Base-by-base conservation (phyloP, 2,888 invertebrate genomes). In the Liopterus haemorrhoidalis region DNA sequence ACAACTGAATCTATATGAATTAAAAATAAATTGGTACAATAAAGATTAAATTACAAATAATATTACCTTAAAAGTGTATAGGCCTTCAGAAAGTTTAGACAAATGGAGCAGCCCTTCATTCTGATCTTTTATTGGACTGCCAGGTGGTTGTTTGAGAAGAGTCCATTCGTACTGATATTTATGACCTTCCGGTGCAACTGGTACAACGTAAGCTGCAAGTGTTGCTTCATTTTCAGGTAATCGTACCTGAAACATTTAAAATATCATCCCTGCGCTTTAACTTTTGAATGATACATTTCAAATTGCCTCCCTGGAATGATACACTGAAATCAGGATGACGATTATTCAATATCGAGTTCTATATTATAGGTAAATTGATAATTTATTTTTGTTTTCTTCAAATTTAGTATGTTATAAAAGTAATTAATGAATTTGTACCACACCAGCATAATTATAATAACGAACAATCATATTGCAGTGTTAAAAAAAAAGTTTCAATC, bases 121-220 rank as follows among this genome's bases (percentile, higher is more conserved):
- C 65, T 90, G 88, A 62, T 82, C 81, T 48, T 85, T 83, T 70
- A 88, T 84, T 64, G 76, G 74, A 53, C 76, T 71, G n/a, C 83
- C 85, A 53, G 83, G 83, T 0, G 92, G 92, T 61, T 89, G 86
- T 46, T 84, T 82, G 46, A 92, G 75, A 20, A 93, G 72, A 12
- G 82, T 85, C 94, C 94, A 95, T 18, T 84, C 82, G 67, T 90
- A 94, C 59, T 82, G 85, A 63, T 90, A 94, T 61, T 82, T 83
- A 46, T 75, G 80, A 61, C 75, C 78, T 59, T 80, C 81, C 2
- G 78, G 71, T 49, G 79, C 75, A 58, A 85, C 84, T 5, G 89
- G 88, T 12, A 85, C 77, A 2, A 87, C 87, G 60, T 80, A 86
- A 0, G 89, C 93, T 6, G 84, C 82, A 42, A 94, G 68, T 1